Percentiles rank a stretch among this genome's conserved stretches.
Evolutionary conservation across 2,888 invertebrate genomes (phyloP).

Genomic region (Silvanus unidentatus): DNA sequence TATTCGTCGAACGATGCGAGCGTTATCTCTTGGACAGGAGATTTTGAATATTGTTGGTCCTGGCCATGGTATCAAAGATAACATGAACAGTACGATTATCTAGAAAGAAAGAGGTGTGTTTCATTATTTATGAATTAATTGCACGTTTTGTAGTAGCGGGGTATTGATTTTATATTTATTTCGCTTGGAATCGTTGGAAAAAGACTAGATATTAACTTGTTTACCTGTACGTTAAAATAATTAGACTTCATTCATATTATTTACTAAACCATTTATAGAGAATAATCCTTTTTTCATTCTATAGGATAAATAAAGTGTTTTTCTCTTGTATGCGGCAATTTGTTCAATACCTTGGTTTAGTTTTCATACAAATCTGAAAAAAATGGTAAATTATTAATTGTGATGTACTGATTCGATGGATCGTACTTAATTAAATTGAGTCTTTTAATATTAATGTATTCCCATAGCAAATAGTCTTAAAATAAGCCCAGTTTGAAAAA

Average conservation of each 20-base stretch:
- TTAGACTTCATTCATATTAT: constrained; percentile 87
- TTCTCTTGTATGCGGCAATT: no score
- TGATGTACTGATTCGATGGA: no score
- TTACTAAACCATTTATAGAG: constrained; percentile 21
- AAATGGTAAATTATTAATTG: no score
- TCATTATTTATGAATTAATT: constrained; percentile 8
- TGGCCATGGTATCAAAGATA: constrained; percentile 83
- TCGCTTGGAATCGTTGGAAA: not conserved
- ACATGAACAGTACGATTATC: constrained; percentile 75
- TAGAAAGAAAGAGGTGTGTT: constrained; percentile 42
- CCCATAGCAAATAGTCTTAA: no score
- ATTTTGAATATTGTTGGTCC: constrained; percentile 81
- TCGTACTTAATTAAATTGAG: no score
- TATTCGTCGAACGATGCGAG: constrained; percentile 79
- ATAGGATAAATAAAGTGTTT: no score
- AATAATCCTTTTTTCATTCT: no score
- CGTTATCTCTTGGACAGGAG: constrained; percentile 82
- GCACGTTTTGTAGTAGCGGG: not conserved
- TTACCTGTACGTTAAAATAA: constrained; percentile 78
- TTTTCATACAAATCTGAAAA: no score
- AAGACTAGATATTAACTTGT: constrained; percentile 22
- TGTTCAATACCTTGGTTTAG: no score
- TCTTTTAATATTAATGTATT: no score
- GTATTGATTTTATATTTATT: not conserved
- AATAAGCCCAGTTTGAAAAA: no score